Conservation (phyloP, 2,888 invertebrate species). For the Anoncus sp. region DNA sequence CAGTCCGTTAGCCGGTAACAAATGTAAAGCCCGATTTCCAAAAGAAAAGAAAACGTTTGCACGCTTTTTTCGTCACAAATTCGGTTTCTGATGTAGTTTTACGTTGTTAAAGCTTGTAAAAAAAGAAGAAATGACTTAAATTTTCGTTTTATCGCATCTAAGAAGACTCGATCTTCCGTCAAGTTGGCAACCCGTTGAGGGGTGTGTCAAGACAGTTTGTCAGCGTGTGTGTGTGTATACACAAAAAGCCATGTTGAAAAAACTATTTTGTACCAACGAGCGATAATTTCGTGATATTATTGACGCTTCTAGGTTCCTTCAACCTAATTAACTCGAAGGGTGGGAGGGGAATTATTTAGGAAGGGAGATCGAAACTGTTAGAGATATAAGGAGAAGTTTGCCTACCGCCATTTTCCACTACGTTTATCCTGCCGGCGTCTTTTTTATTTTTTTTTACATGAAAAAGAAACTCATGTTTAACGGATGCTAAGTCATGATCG, state of each 20-base stretch:
- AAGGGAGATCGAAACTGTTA: not conserved
- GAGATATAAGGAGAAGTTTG: constrained; percentile 3
- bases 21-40: too few relatives aligned
- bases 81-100: too few relatives aligned
- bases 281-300: constrained; percentile 3
- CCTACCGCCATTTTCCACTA: constrained; percentile 52
- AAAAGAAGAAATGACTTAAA: not conserved
- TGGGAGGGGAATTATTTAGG: not conserved
- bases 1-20: too few relatives aligned
- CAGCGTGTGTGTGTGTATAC: constrained; percentile 37
- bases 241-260: constrained; percentile 9
- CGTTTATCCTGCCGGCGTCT: constrained; percentile 47
- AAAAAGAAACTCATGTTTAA: too few relatives aligned
- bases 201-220: constrained; percentile 58
- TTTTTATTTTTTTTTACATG: constrained; percentile 25
- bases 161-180: constrained; percentile 23
- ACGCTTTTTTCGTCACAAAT: too few relatives aligned
- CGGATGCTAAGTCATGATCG: too few relatives aligned
- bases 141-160: not conserved
- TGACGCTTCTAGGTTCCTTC: constrained; percentile 1
- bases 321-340: constrained; percentile 4
- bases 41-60: too few relatives aligned
- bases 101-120: too few relatives aligned
- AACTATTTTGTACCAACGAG: not conserved
- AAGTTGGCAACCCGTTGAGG: constrained; percentile 54